Evolutionary conservation across 2,797 vertebrate genomes (phyloP).

Genomic region (Clarias fuscus): DNA sequence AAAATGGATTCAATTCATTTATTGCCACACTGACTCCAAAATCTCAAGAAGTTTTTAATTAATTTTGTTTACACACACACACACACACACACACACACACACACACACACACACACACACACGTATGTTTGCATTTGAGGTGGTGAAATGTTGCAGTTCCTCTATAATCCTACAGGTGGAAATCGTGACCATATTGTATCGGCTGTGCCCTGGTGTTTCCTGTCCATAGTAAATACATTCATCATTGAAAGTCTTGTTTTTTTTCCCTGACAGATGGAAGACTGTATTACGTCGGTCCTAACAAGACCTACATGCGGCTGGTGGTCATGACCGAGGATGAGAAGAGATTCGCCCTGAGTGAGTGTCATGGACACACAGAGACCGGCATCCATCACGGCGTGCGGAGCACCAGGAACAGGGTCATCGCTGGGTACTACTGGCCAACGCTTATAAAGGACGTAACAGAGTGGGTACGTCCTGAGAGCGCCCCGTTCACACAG

Average conservation of each 20-base stretch:
- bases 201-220: no score
- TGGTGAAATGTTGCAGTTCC: no score
- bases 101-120: no score
- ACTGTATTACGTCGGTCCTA: slow-evolving; percentile 18
- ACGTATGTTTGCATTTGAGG: no score
- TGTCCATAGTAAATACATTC: background rate
- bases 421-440: slow-evolving; percentile 15
- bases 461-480: slow-evolving; percentile 13
- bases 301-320: background rate
- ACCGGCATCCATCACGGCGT: slow-evolving; percentile 15
- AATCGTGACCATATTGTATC: no score
- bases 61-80: no score
- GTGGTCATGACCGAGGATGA: slow-evolving; percentile 14
- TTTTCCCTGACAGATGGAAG: background rate
- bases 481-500: background rate
- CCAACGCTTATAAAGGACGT: slow-evolving; percentile 25
- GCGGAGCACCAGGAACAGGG: slow-evolving; percentile 28
- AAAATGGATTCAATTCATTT: no score
- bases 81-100: no score
- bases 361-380: slow-evolving; percentile 22
- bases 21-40: no score
- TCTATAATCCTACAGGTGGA: no score
- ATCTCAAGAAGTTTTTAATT: no score
- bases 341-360: background rate
- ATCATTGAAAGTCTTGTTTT: background rate